These are phyloP conservation scores for Grallaria varia DNA, from an alignment of 2,113 vertebrate species.

Conservation along the genomic window DNA sequence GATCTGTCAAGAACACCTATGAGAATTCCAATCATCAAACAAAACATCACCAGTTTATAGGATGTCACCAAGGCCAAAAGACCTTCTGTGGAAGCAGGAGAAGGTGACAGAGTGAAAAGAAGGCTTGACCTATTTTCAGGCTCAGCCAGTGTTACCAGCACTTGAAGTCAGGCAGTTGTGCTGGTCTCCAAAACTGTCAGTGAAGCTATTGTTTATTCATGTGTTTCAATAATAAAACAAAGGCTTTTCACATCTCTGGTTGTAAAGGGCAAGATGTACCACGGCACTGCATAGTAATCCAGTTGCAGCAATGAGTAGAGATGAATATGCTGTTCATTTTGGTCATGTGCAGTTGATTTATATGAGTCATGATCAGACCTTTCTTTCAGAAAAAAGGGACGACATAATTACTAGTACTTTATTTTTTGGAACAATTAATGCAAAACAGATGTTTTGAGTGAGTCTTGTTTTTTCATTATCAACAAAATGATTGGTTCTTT, in stretches of 20 bases:
- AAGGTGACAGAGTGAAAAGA: neutral
- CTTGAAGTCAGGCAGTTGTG: neutral
- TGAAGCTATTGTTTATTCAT: neutral
- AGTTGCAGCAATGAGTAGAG: neutral
- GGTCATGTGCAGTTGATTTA: neutral
- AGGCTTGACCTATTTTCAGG: neutral
- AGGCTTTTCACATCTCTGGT: neutral
- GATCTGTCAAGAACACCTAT: neutral
- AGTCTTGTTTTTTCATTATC: neutral
- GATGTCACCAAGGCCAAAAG: neutral
- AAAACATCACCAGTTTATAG: neutral
- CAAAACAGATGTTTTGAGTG: conserved; percentile 19
- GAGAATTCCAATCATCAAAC: neutral
- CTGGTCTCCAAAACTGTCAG: neutral
- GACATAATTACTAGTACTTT: neutral
- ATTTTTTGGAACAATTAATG: conserved; percentile 38
- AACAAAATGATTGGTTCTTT: neutral
- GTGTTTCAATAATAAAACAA: neutral
- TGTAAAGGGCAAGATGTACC: neutral
- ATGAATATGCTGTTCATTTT: neutral
- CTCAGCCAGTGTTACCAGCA: neutral
- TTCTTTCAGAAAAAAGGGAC: neutral
- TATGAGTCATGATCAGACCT: neutral
- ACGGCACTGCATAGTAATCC: neutral
- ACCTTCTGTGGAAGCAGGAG: neutral